Conservation (phyloP, 2,888 invertebrate genomes). For the Stenodema calcarata region DNA sequence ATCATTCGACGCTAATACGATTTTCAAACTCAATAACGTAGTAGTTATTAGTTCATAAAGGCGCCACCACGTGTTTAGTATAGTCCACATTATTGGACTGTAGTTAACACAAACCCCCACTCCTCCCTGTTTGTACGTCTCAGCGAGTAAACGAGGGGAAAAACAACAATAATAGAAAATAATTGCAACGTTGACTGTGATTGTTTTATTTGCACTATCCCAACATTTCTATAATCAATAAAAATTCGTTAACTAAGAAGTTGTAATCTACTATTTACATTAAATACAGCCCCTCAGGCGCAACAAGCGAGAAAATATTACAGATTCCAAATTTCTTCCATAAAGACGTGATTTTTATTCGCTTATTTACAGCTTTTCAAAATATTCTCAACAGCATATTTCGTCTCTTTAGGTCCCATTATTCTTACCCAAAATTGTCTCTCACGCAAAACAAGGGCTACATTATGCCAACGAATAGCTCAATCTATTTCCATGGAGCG, state of each 20-base stretch:
- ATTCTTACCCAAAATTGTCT: slow-evolving; percentile 14
- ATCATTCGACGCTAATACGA: no score
- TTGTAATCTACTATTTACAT: slow-evolving; percentile 27
- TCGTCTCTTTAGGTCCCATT: slow-evolving; percentile 39
- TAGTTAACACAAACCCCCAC: no score
- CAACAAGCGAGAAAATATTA: slow-evolving; percentile 42
- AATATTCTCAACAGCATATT: slow-evolving; percentile 22
- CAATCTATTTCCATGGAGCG: background rate
- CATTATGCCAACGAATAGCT: background rate
- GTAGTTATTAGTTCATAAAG: no score
- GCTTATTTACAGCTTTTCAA: slow-evolving; percentile 39
- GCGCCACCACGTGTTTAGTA: no score
- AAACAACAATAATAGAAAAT: background rate
- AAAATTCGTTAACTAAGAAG: background rate
- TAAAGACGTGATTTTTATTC: background rate
- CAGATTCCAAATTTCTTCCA: slow-evolving; percentile 15
- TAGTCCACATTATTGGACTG: no score
- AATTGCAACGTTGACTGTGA: background rate
- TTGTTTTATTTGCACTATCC: background rate
- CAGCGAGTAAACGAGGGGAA: background rate
- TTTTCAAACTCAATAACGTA: no score
- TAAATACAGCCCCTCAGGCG: slow-evolving; percentile 25
- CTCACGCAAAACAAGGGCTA: slow-evolving; percentile 14
- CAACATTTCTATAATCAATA: background rate
- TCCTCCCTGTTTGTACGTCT: no score